Conservation (phyloP, 1,140 invertebrate genomes). For the Scylla paramamosain region DNA sequence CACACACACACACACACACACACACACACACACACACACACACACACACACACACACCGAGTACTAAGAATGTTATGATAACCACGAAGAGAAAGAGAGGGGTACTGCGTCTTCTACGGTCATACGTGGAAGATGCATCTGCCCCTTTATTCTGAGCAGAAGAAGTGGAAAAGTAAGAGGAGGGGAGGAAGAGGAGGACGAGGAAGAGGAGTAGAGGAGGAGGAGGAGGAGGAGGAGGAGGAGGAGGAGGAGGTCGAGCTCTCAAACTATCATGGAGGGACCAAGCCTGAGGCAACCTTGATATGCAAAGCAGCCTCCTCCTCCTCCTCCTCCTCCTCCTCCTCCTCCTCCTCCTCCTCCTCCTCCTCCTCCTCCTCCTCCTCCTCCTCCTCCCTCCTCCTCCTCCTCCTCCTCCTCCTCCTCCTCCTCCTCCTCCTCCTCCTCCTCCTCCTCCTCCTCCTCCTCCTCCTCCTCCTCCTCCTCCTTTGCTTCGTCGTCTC, state of each 20-base stretch:
- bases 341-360: background rate
- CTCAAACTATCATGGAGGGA: constrained; percentile 13
- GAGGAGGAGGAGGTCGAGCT: background rate
- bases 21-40: too few relatives aligned
- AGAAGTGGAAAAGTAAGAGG: background rate
- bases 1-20: too few relatives aligned
- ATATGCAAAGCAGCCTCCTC: background rate
- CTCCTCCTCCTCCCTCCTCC: background rate
- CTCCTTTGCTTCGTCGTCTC: background rate
- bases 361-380: background rate
- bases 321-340: background rate
- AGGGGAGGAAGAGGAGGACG: background rate
- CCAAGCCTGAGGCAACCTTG: constrained; percentile 18
- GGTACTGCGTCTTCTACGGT: background rate
- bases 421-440: background rate
- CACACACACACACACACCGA: too few relatives aligned
- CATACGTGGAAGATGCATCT: background rate
- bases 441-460: background rate
- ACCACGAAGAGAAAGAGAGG: background rate
- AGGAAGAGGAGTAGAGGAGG: background rate
- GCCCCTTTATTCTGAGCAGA: background rate
- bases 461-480: background rate
- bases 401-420: background rate
- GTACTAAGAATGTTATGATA: too few relatives aligned
- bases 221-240: background rate